Evolutionary conservation across 2,888 invertebrate genomes (phyloP), one percentile per base, ranked within the genome.

Genomic region (Tetragonula carbonaria): DNA sequence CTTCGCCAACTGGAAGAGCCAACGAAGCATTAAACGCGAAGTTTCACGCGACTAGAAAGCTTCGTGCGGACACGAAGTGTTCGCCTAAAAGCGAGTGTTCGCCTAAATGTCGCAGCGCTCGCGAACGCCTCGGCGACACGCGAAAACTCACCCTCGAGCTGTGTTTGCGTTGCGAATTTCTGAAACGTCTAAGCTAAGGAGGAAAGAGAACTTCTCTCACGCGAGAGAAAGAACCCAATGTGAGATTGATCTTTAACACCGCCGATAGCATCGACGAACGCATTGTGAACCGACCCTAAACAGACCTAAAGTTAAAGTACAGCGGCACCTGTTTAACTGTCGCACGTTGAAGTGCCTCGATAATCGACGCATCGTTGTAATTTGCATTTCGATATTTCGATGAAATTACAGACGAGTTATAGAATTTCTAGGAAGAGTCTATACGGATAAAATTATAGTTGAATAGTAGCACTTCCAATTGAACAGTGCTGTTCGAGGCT

Each of bases 221-320:
- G 21, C 33, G 63, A 33, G 16, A 13, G 57, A 57, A 11, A 45
- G 45, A n/a, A 33, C 2, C 28, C 6, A 11, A 45, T 8, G 18
- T 4, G 8, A 2, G 3, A 67, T 8, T 11, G 45, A 66, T n/a
- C 14, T n/a, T 5, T 0, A 38, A 11, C 18, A 68, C 75, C 53
- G 74, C 6, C n/a, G 23, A 16, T 59, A 63, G 76, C 28, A 28
- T 18, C 62, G 45, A 21, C 62, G 16, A 50, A 45, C 38, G 45
- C 8, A 57, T 74, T n/a, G 38, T 57, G 18, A 80, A 50, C 74
- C 33, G 33, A 33, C 33, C 33, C 33, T 28, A 33, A 33, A 23
- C 38, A 33, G 33, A 74, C 80, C 53, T 57, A 53, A 80, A 23
- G 23, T 23, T 23, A 23, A 23, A 23, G 45, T 33, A 66, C 33